phyloP scores from a whole-genome alignment of 2,888 invertebrate species.

The Microplitis deprimator region DNA sequence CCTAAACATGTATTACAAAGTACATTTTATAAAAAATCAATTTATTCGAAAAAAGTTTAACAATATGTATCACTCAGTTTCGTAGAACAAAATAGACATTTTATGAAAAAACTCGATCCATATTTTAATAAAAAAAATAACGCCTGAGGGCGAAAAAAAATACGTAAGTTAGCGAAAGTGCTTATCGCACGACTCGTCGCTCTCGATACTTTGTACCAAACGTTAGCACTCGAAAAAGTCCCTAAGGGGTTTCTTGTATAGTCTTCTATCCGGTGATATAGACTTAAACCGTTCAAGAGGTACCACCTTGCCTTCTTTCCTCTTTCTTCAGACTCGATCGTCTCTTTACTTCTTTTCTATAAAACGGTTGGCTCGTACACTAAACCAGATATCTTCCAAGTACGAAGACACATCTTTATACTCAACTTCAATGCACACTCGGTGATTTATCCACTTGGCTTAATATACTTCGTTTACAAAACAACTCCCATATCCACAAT shows the following conservation, averaged over 20 bases:
- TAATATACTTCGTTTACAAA: not conserved
- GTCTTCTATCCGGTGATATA: conserved; percentile 30
- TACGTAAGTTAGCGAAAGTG: conserved; percentile 27
- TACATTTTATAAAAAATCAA: not conserved
- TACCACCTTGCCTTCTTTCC: not conserved
- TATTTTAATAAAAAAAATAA: conserved; percentile 6
- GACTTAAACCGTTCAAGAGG: conserved; percentile 35
- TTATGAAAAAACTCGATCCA: not conserved
- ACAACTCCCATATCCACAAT: not conserved
- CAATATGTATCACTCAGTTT: not conserved
- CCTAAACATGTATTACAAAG: too few relatives aligned
- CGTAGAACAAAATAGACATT: not conserved
- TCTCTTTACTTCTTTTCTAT: not conserved
- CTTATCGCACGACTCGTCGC: conserved; percentile 41
- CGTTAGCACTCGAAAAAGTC: conserved; percentile 45
- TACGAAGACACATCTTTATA: not conserved
- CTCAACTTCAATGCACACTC: conserved; percentile 1
- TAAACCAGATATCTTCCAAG: not conserved
- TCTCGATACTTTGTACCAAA: conserved; percentile 42
- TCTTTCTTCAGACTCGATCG: not conserved
- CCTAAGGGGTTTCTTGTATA: conserved; percentile 36
- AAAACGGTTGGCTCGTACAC: not conserved
- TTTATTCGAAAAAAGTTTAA: not conserved
- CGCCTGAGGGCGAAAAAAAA: conserved; percentile 17
- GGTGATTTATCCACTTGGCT: conserved; percentile 1